Base-by-base conservation (phyloP, 2,888 invertebrate genomes). In the Megaustenia siamemsis region DNA sequence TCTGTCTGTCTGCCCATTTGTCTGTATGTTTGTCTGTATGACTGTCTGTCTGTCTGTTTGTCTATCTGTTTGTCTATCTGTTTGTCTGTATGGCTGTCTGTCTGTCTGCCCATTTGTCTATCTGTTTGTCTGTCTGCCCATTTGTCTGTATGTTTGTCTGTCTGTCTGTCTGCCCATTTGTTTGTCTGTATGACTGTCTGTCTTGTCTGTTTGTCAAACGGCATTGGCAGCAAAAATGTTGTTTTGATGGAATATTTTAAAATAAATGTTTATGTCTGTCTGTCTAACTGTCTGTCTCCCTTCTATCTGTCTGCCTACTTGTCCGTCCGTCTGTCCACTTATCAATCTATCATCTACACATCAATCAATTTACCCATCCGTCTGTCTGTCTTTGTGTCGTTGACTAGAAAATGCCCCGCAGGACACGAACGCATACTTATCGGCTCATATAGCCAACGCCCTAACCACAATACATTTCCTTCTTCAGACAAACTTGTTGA, bases 11-110 rank as follows among this genome's bases (percentile, higher is more conserved):
- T 18, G 1, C 63, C 63, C 3, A 35, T 78, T 10, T 38, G 15
- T 78, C 78, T 12, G 24, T 63, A 63, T 78, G 4, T 63, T 10
- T 78, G 38, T 63, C 78, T 63, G 32, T 77, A 18, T 77, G 6
- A 53, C 12, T 21, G 5, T 3, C 35, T 28, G 53, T 8, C 15
- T 35, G 21, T n/a, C 28, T 60, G 24, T 28, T 35, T 60, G 40
- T 60, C 49, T 40, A 45, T 78, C 78, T 78, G 32, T 78, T 63
- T 35, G 32, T 40, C 79, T 79, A n/a, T 79, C 66, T 40, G 12
- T 79, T 28, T 73, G 32, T 82, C 56, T 71, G 24, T 35, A 6
- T 21, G 32, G 49, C 28, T 35, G 3, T 69, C 66, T 80, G 28
- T 69, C 6, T 80, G 24, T 38, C 40, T 63, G 38, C 12, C 40